phyloP scores from a whole-genome alignment of 2,797 vertebrate genomes.

The Phoebastria nigripes region DNA sequence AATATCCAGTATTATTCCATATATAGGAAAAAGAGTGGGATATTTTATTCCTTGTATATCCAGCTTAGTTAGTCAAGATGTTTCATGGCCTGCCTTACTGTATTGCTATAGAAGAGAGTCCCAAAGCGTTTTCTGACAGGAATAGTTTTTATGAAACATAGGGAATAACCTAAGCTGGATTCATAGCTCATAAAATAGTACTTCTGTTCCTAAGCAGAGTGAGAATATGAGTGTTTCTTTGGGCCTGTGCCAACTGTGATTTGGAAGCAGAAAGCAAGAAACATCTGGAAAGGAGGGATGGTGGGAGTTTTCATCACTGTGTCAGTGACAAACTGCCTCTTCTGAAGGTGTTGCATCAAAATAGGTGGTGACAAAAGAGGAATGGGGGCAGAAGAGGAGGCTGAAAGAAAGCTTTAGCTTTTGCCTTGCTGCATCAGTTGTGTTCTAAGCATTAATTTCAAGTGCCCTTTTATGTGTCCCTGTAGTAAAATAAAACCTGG shows the following conservation, averaged over 20 bases:
- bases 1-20: not conserved
- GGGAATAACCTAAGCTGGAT: not conserved
- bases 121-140: not conserved
- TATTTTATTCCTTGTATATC: not conserved
- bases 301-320: not conserved
- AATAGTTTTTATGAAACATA: not conserved
- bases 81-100: not conserved
- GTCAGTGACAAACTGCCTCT: not conserved
- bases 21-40: not conserved
- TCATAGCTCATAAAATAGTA: not conserved
- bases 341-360: not conserved
- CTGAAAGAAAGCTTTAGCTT: not conserved
- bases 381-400: not conserved
- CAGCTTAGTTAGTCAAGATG: not conserved
- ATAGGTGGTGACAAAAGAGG: not conserved
- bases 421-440: not conserved
- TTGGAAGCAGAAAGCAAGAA: not conserved
- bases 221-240: not conserved
- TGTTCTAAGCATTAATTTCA: constrained; percentile 38
- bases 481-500: constrained; percentile 59
- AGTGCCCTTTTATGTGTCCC: constrained; percentile 27
- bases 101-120: not conserved
- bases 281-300: not conserved
- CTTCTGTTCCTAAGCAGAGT: not conserved
- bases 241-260: not conserved